phyloP scores from a whole-genome alignment of 2,113 vertebrate genomes.

The Cathartes aura region DNA sequence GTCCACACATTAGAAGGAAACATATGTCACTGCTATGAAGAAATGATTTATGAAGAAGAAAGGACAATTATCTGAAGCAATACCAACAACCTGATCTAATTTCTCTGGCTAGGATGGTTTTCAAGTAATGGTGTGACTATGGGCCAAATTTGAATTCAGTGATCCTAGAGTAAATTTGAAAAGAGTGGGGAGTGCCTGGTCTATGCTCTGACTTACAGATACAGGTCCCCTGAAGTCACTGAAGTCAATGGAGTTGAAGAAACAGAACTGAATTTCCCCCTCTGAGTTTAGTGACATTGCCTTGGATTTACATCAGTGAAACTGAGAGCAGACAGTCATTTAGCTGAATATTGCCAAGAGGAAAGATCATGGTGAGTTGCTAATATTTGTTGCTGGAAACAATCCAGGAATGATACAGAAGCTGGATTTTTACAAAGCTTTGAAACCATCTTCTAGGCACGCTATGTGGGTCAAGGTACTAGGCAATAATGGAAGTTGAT shows the following conservation, averaged over 20 bases:
- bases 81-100: background rate
- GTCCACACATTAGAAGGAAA: background rate
- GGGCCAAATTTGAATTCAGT: background rate
- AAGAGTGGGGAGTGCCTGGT: background rate
- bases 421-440: background rate
- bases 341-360: background rate
- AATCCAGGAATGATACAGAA: background rate
- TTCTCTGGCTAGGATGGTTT: background rate
- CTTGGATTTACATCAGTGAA: background rate
- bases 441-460: background rate
- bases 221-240: background rate
- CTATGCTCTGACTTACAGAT: background rate
- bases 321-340: background rate
- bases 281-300: background rate
- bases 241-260: background rate
- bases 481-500: background rate
- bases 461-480: background rate
- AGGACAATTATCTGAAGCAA: background rate
- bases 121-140: background rate
- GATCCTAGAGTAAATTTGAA: background rate
- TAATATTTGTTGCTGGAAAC: slow-evolving; percentile 7
- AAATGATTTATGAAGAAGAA: background rate
- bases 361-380: background rate
- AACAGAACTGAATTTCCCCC: background rate
- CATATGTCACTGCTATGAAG: background rate